Percentiles rank a stretch among this genome's conserved stretches.
phyloP scores from a whole-genome alignment of 2,113 vertebrate genomes.

The Miniopterus natalensis region DNA sequence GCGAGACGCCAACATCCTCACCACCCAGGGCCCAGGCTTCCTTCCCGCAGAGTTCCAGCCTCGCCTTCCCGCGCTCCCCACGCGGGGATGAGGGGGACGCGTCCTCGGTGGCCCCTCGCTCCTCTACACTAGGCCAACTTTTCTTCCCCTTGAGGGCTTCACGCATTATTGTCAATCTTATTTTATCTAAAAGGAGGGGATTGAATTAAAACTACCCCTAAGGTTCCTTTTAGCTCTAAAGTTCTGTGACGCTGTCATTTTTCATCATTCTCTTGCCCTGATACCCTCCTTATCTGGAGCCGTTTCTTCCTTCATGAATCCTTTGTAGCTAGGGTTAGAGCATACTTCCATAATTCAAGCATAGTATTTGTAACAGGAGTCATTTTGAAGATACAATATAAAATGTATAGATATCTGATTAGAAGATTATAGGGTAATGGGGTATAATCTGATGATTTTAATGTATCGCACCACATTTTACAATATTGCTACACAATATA shows the following conservation, averaged over 20 bases:
- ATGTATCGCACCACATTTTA: constrained; percentile 71
- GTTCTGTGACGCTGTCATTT: constrained; percentile 50
- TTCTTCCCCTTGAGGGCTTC: background rate
- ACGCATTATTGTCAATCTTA: constrained; percentile 11
- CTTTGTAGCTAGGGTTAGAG: constrained; percentile 31
- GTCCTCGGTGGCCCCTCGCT: background rate
- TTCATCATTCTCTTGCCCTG: constrained; percentile 40
- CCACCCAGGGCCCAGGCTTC: background rate
- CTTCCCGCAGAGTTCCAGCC: background rate
- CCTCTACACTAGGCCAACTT: background rate
- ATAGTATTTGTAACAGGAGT: constrained; percentile 74
- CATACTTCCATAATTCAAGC: constrained; percentile 57
- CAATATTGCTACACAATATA: constrained; percentile 66
- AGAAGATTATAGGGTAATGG: constrained; percentile 78
- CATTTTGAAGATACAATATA: constrained; percentile 71
- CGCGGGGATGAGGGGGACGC: too few relatives aligned
- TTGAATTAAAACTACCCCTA: constrained; percentile 8
- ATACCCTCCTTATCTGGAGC: constrained; percentile 50
- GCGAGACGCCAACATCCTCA: background rate
- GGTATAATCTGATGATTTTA: constrained; percentile 71
- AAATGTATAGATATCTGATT: constrained; percentile 75
- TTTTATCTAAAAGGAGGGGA: constrained; percentile 27
- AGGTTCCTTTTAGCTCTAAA: constrained; percentile 34
- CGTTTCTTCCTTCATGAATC: constrained; percentile 53
- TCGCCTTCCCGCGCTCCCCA: background rate